Base-by-base conservation (phyloP, 2,888 invertebrate genomes). In the Melanostoma mellinum region DNA sequence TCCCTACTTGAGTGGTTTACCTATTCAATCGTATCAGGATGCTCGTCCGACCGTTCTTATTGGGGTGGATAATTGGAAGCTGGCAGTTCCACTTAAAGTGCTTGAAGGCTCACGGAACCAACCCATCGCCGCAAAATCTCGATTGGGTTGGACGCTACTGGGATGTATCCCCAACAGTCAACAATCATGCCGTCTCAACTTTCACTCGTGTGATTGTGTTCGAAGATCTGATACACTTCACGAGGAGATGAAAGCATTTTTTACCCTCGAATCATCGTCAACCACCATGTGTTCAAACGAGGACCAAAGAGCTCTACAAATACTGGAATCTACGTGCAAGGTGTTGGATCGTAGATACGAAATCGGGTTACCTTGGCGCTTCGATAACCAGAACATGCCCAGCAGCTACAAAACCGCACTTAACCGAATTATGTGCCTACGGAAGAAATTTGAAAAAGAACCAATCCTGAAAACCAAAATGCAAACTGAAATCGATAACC, bases 401-500 rank as follows among this genome's bases (percentile, higher is more conserved):
- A 55, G 74, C 3, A 82, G 79, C 35, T 63, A 74, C 32, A 30
- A 60, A 6, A 65, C 74, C 0, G 80, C 78, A 20, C 67, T 38
- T 9, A 72, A 69, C 40, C 69, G 79, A 9, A 32, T 73, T 4
- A 63, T 74, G 46, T 86, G 82, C 40, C 80, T 85, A 10, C 55
- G 71, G 30, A 85, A 77, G 55, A 82, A 82, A 46, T 75, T 80
- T 20, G 69, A 60, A 53, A 74, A 63, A 3, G 68, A 80, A 42
- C 38, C 72, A 2, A 36, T 42, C 2, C 44, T 78, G 20, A 46
- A 44, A 48, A 52, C 60, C 4, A 77, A 72, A 6, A 78, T 80
- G 80, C 79, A 82, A 67, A 6, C 30, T 6, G 75, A 82, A 69
- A 79, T 85, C n/a, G 60, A 78, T 20, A 81, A 81, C 52, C 58